phyloP scores from a whole-genome alignment of 2,113 vertebrate genomes.

The Campylorhamphus procurvoides region DNA sequence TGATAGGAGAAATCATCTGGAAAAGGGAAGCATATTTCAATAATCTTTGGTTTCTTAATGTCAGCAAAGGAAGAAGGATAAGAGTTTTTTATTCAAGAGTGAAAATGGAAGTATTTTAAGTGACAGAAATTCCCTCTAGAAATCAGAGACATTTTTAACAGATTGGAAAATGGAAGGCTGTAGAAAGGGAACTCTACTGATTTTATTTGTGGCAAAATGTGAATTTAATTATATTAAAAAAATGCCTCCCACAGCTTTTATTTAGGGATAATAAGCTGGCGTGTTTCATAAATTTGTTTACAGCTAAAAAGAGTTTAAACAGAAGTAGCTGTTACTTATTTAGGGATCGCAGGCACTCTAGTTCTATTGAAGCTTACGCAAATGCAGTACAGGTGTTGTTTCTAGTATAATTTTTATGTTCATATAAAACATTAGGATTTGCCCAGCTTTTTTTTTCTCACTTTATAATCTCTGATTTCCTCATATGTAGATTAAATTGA shows the following conservation, averaged over 20 bases:
- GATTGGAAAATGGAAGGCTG: not conserved
- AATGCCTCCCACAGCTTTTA: not conserved
- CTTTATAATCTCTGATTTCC: not conserved
- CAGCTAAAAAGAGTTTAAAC: not conserved
- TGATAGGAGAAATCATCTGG: not conserved
- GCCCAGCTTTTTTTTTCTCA: not conserved
- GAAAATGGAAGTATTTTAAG: not conserved
- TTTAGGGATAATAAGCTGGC: not conserved
- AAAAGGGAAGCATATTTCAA: not conserved
- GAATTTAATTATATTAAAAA: not conserved
- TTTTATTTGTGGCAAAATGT: not conserved
- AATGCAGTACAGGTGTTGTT: not conserved
- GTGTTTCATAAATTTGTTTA: not conserved
- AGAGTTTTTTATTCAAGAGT: not conserved
- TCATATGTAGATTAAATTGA: not conserved
- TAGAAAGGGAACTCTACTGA: not conserved
- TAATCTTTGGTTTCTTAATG: not conserved
- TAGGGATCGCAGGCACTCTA: not conserved
- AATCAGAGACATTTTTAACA: not conserved
- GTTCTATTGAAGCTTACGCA: not conserved
- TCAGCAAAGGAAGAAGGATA: not conserved
- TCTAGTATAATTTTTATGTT: not conserved
- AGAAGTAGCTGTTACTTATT: not conserved
- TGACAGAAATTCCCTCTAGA: not conserved
- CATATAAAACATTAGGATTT: not conserved